Percentiles rank a stretch among this genome's conserved stretches.
These are phyloP conservation scores for Meandrina meandrites DNA, from an alignment of 92 coral and sea anemone species.

Conservation along the genomic window DNA sequence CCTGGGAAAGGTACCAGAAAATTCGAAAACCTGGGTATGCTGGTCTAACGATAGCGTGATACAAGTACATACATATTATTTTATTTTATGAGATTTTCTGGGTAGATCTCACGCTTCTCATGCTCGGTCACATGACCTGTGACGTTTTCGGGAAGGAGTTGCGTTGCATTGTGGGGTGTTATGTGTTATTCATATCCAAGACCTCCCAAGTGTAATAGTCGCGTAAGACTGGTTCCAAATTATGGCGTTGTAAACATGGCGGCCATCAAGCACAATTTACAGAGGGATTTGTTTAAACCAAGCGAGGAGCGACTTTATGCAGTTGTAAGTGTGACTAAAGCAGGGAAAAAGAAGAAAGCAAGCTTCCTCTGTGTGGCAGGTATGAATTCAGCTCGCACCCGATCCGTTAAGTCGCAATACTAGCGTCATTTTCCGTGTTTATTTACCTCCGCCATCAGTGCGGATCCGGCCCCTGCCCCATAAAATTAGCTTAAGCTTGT, in stretches of 20 bases:
- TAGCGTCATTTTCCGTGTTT: not conserved
- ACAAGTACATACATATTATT: too few species aligned
- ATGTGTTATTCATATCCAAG: not conserved
- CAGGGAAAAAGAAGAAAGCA: slow-evolving; percentile 96
- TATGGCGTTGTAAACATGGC: slow-evolving; percentile 61
- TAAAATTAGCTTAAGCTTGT: too few species aligned
- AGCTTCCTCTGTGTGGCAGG: slow-evolving; percentile 98
- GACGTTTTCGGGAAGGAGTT: too few species aligned
- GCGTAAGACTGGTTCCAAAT: slow-evolving; percentile 46
- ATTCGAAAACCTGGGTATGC: too few species aligned
- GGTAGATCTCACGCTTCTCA: too few species aligned
- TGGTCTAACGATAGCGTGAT: too few species aligned
- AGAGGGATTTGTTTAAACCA: slow-evolving; percentile 94
- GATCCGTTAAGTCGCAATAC: not conserved
- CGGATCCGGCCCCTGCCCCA: not conserved
- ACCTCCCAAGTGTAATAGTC: slow-evolving; percentile 18
- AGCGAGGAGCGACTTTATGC: slow-evolving; percentile 95
- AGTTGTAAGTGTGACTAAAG: slow-evolving; percentile 93
- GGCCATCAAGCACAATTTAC: slow-evolving; percentile 94
- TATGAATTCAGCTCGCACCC: slow-evolving; percentile 16
- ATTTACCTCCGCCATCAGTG: not conserved
- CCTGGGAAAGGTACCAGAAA: too few species aligned
- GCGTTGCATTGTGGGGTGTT: too few species aligned
- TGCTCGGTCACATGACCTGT: too few species aligned
- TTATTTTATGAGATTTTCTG: too few species aligned